Conservation (phyloP, 2,888 invertebrate species). For the Macropis europaea region DNA sequence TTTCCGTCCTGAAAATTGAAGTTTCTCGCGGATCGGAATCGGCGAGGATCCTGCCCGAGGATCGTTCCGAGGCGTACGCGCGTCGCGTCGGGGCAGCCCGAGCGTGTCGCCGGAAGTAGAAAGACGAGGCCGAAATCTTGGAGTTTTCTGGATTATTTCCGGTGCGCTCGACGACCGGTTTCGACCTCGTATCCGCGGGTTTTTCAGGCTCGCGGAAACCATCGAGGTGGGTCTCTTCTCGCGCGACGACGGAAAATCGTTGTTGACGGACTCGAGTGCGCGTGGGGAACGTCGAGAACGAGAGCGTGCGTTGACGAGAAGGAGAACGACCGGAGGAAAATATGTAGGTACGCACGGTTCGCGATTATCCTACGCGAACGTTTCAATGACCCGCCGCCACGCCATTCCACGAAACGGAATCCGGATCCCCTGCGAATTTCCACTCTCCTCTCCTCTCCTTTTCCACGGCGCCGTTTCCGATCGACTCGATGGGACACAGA, state of each 20-base stretch:
- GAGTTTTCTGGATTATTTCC: background rate
- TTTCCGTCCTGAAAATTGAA: too few relatives aligned
- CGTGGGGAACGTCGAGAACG: slow-evolving; percentile 48
- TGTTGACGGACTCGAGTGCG: slow-evolving; percentile 57
- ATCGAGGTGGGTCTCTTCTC: slow-evolving; percentile 43
- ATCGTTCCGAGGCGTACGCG: too few relatives aligned
- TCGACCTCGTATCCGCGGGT: slow-evolving; percentile 15
- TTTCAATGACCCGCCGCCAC: background rate
- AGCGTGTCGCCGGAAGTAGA: too few relatives aligned
- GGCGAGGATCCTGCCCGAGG: too few relatives aligned
- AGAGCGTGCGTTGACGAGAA: slow-evolving; percentile 12
- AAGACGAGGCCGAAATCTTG: background rate
- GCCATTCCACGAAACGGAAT: too few relatives aligned
- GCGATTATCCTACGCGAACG: slow-evolving; percentile 6
- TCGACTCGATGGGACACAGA: background rate
- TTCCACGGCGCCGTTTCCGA: too few relatives aligned
- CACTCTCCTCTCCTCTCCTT: too few relatives aligned
- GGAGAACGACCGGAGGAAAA: slow-evolving; percentile 1
- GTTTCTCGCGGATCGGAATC: too few relatives aligned
- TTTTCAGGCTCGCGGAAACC: slow-evolving; percentile 25
- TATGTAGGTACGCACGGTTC: background rate
- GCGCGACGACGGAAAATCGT: slow-evolving; percentile 58
- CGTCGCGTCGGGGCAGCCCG: too few relatives aligned
- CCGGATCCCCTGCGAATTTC: too few relatives aligned
- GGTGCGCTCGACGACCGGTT: background rate